phyloP scores from a whole-genome alignment of 1,140 invertebrate genomes.

The Physella acuta region DNA sequence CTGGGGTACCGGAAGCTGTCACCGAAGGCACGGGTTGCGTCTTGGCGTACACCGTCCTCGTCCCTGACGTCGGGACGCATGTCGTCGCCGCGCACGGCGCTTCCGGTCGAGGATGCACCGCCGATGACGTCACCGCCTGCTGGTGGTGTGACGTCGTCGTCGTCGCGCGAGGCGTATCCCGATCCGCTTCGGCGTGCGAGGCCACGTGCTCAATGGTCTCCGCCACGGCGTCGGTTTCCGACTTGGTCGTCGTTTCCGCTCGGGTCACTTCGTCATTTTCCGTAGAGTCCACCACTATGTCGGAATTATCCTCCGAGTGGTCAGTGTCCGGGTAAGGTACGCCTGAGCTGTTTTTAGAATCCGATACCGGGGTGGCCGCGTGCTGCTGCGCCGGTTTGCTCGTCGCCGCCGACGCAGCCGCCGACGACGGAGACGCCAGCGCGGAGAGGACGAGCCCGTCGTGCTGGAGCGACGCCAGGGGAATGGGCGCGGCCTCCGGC shows the following conservation, averaged over 20 bases:
- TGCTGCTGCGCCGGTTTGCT: neutral
- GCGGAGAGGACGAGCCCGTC: slow-evolving; percentile 21
- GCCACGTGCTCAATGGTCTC: slow-evolving; percentile 14
- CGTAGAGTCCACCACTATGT: slow-evolving; percentile 23
- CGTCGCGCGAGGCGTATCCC: too few relatives aligned
- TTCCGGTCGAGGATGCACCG: neutral
- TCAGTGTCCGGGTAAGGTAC: too few relatives aligned
- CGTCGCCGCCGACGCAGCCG: neutral
- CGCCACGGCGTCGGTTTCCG: neutral
- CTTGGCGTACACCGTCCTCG: slow-evolving; percentile 15
- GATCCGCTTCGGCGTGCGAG: neutral
- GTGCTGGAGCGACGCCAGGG: slow-evolving; percentile 14
- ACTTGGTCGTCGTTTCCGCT: neutral
- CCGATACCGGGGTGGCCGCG: too few relatives aligned
- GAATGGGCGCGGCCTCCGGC: neutral
- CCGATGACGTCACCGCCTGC: neutral
- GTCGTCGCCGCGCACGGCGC: neutral
- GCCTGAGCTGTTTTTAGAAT: too few relatives aligned
- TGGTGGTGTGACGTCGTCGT: neutral
- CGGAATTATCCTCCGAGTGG: neutral
- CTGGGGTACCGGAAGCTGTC: slow-evolving; percentile 1
- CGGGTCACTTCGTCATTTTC: slow-evolving; percentile 3
- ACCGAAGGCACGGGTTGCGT: slow-evolving; percentile 3
- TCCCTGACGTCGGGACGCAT: neutral
- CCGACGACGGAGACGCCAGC: slow-evolving; percentile 21